These are phyloP conservation scores for Buathra laborator DNA, from an alignment of 2,888 invertebrate genomes.

Conservation along the genomic window DNA sequence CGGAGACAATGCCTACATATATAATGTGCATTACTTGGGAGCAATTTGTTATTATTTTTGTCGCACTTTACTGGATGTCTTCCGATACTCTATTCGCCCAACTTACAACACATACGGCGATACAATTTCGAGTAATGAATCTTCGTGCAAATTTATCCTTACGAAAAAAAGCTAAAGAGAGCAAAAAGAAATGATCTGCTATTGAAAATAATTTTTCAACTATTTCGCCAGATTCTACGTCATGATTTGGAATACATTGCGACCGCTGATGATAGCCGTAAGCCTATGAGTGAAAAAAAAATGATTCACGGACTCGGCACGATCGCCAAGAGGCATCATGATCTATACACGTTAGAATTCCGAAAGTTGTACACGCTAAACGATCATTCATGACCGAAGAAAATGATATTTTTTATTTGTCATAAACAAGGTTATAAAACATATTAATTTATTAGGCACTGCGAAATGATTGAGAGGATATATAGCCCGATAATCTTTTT, in stretches of 20 bases:
- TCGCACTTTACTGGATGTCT: conserved; percentile 67
- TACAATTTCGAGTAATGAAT: conserved; percentile 65
- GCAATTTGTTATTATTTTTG: conserved; percentile 63
- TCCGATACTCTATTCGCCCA: conserved; percentile 68
- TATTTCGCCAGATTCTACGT: conserved; percentile 42
- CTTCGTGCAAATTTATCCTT: not conserved
- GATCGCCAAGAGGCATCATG: conserved; percentile 61
- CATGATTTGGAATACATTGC: conserved; percentile 62
- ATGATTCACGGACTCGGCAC: conserved; percentile 47
- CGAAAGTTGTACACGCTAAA: not conserved
- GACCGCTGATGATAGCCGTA: not conserved
- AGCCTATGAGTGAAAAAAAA: conserved; percentile 33
- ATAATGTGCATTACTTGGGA: conserved; percentile 65
- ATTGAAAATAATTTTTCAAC: not conserved
- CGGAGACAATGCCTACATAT: conserved; percentile 58
- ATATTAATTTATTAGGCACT: conserved; percentile 45
- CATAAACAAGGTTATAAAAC: not conserved
- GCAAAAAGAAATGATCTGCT: not conserved
- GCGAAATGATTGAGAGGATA: conserved; percentile 63
- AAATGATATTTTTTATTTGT: not conserved
- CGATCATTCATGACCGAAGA: not conserved
- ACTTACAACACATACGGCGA: conserved; percentile 64
- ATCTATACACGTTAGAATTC: conserved; percentile 57
- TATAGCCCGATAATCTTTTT: conserved; percentile 66
- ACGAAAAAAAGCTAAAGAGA: not conserved